These are phyloP conservation scores for Diarsia dahlii DNA, from an alignment of 2,888 invertebrate species.

Conservation along the genomic window DNA sequence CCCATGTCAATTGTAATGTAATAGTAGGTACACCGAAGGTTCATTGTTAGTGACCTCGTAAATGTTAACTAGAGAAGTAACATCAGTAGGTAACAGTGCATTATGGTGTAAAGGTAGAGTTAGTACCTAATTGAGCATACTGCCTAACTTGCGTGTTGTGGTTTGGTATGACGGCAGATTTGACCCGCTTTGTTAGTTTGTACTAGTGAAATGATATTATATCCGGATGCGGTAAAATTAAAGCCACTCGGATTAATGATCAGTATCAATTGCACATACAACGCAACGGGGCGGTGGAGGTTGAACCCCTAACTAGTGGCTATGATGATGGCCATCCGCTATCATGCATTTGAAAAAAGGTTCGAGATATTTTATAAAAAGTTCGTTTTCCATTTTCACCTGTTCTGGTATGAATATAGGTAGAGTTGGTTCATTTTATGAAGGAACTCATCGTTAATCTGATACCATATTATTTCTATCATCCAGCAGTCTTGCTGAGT, in stretches of 20 bases:
- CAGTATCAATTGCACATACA: not conserved
- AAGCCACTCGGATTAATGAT: too few relatives aligned
- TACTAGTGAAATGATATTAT: not conserved
- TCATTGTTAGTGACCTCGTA: not conserved
- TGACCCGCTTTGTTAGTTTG: not conserved
- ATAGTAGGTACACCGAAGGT: too few relatives aligned
- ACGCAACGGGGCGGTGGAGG: not conserved
- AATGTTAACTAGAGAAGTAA: not conserved
- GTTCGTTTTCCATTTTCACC: not conserved
- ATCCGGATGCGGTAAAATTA: not conserved
- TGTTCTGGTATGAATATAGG: not conserved
- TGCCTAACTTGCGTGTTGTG: slow-evolving; percentile 7
- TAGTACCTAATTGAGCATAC: slow-evolving; percentile 27
- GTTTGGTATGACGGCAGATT: slow-evolving; percentile 9
- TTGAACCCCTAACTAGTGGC: not conserved
- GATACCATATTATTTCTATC: not conserved
- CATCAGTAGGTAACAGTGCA: not conserved
- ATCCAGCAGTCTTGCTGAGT: not conserved
- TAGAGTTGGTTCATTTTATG: not conserved
- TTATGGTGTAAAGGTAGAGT: slow-evolving; percentile 11
- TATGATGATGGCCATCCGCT: not conserved
- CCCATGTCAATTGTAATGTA: not conserved
- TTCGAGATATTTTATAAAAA: not conserved
- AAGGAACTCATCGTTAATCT: too few relatives aligned
- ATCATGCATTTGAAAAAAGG: not conserved